These are phyloP conservation scores for Ischnura elegans DNA, from an alignment of 2,888 invertebrate species.

Conservation along the genomic window DNA sequence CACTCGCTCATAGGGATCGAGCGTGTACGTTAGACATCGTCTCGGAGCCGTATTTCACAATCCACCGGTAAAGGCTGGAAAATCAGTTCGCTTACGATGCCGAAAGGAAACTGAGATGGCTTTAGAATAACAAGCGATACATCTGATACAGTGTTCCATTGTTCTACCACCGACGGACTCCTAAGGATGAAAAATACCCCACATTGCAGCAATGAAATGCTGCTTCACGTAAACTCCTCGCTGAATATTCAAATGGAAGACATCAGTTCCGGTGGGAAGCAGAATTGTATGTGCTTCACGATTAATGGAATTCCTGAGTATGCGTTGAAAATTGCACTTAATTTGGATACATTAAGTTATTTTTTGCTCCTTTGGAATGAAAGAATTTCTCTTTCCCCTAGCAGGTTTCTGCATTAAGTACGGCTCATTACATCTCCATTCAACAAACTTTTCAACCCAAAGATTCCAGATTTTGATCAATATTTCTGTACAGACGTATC, in stretches of 20 bases:
- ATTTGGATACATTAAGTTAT: neutral
- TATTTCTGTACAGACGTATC: no score
- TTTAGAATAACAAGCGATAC: neutral
- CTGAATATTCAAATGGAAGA: neutral
- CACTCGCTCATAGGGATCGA: no score
- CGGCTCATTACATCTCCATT: no score
- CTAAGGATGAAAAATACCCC: neutral
- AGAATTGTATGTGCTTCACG: no score
- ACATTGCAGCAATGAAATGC: neutral
- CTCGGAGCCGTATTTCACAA: no score
- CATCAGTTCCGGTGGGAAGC: neutral
- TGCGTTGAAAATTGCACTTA: neutral
- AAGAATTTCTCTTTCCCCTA: no score
- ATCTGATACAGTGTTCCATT: neutral
- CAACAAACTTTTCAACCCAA: no score
- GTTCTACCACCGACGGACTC: neutral
- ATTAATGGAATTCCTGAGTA: neutral
- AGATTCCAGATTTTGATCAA: no score
- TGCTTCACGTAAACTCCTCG: neutral
- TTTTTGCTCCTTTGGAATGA: no score
- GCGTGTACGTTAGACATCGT: neutral
- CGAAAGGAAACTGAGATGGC: neutral
- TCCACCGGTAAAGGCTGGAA: neutral
- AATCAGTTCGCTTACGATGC: neutral
- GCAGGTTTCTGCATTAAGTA: no score